A percentile compares a stretch with the other conserved stretches of the same genome.
These are phyloP conservation scores for Leptoclinus maculatus DNA, from an alignment of 2,797 vertebrate species.

Conservation along the genomic window DNA sequence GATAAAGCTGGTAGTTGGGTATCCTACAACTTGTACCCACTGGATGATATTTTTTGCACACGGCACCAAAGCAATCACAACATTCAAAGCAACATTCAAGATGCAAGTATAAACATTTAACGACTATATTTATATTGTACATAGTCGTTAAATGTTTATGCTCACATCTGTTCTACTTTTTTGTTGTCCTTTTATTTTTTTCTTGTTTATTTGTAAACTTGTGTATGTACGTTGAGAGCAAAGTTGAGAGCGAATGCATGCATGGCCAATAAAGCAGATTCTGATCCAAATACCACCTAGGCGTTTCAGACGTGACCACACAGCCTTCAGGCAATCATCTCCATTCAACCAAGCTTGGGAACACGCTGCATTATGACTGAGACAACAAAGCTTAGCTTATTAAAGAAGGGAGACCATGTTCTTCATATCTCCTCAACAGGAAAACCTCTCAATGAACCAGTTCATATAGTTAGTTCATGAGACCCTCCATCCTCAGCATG, in stretches of 20 bases:
- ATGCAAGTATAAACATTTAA: too few relatives aligned
- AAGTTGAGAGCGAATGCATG: too few relatives aligned
- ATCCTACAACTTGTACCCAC: not conserved
- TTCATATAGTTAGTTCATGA: not conserved
- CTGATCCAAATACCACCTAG: too few relatives aligned
- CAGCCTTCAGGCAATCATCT: not conserved
- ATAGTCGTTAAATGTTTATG: too few relatives aligned
- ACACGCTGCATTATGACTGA: not conserved
- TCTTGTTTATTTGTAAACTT: too few relatives aligned
- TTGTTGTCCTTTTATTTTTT: too few relatives aligned
- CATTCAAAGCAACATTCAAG: conserved; percentile 9
- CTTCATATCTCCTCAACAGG: not conserved
- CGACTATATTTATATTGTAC: too few relatives aligned
- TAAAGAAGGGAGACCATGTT: not conserved
- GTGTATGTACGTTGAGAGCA: too few relatives aligned
- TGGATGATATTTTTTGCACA: not conserved
- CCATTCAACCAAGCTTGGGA: not conserved
- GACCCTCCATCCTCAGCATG: not conserved
- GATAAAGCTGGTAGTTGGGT: not conserved
- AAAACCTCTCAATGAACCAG: not conserved
- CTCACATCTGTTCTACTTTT: too few relatives aligned
- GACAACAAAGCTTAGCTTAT: not conserved
- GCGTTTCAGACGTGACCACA: not conserved
- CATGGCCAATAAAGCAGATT: too few relatives aligned
- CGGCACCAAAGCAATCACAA: not conserved